phyloP scores from a whole-genome alignment of 2,888 invertebrate species.

The Cremastinae sp. region DNA sequence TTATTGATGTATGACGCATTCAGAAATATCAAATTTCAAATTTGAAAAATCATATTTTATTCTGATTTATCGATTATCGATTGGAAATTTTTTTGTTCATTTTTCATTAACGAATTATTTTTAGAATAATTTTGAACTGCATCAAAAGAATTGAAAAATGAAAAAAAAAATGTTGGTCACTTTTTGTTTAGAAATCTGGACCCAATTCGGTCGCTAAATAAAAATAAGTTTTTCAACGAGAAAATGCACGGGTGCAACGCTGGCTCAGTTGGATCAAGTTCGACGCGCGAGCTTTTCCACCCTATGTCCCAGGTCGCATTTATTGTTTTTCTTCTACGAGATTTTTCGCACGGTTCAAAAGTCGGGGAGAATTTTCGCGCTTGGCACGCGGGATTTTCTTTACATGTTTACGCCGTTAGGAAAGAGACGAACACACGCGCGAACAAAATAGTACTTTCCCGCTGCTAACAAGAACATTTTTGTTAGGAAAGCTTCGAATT shows the following conservation, averaged over 20 bases:
- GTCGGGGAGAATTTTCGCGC: conserved; percentile 38
- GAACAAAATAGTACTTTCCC: conserved; percentile 27
- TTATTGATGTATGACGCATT: too few relatives aligned
- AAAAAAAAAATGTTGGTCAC: too few relatives aligned
- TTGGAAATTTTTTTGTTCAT: too few relatives aligned
- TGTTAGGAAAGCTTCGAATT: conserved; percentile 66
- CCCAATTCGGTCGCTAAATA: background rate
- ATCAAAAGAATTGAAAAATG: too few relatives aligned
- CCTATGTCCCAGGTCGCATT: conserved; percentile 34
- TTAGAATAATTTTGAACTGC: too few relatives aligned
- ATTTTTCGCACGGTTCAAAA: conserved; percentile 37
- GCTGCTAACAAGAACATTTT: conserved; percentile 43
- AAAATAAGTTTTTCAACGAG: conserved; percentile 16
- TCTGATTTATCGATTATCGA: too few relatives aligned
- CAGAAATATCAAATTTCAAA: too few relatives aligned
- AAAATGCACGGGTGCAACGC: background rate
- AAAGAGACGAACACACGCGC: conserved; percentile 11
- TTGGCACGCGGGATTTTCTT: conserved; percentile 35
- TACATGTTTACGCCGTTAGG: conserved; percentile 41
- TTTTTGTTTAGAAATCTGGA: too few relatives aligned
- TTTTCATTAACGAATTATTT: too few relatives aligned
- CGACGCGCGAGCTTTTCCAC: conserved; percentile 11
- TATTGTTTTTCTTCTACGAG: conserved; percentile 28
- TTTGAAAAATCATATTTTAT: too few relatives aligned
- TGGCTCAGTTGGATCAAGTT: conserved; percentile 34